A percentile compares a stretch with the other conserved stretches of the same genome.
These are phyloP conservation scores for Lepus oiostolus DNA, from an alignment of 2,797 vertebrate species.

Conservation along the genomic window DNA sequence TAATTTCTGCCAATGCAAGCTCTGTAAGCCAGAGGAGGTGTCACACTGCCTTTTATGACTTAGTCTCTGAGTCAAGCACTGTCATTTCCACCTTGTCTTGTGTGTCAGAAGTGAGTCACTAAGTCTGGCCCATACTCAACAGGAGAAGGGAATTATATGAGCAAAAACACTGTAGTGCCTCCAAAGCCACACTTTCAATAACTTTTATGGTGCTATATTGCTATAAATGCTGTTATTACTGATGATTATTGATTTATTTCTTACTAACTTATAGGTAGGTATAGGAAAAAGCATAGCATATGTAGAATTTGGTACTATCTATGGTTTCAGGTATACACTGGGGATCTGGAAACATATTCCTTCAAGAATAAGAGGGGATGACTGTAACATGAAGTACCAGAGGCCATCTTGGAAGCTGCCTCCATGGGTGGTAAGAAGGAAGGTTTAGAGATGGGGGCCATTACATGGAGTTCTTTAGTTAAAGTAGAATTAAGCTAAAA, in stretches of 20 bases:
- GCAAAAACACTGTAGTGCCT: too few species aligned
- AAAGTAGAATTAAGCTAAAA: neutral
- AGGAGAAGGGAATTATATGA: neutral
- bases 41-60: neutral
- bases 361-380: too few species aligned
- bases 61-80: neutral
- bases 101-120: slow-evolving; percentile 10
- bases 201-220: too few species aligned
- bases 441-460: neutral
- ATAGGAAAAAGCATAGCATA: too few species aligned
- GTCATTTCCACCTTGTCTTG: neutral
- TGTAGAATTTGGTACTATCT: too few species aligned
- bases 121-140: neutral
- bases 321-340: too few species aligned
- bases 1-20: neutral
- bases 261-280: too few species aligned
- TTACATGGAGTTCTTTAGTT: neutral
- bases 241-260: too few species aligned
- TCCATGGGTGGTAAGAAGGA: neutral
- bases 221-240: too few species aligned
- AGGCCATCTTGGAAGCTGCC: neutral
- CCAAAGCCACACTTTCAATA: too few species aligned
- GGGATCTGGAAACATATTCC: too few species aligned
- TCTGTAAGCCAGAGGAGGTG: neutral
- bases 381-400: neutral